Base-by-base conservation (phyloP, 2,888 invertebrate genomes). In the Cephus nigrinus region DNA sequence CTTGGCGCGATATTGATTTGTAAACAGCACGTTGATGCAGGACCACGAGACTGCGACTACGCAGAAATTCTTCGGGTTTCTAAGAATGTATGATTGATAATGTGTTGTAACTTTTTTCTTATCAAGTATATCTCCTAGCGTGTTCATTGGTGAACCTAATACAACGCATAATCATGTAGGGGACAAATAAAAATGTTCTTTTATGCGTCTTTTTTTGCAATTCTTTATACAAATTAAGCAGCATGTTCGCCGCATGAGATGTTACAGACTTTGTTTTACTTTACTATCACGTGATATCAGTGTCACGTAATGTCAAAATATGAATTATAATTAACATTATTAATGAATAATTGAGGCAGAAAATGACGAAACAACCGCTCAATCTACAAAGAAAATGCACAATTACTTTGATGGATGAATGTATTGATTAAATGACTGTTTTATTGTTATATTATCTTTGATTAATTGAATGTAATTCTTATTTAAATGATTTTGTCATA, bases 401-500 rank as follows among this genome's bases (percentile, higher is more conserved):
- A 55, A 23, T 55, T 55, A 55, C 23, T 55, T 55, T 23, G 23
- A 55, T 55, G 23, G 9, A 23, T 9, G 55, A 55, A 55, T 55
- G 55, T 55, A 55, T 55, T 23, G 55, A 55, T 55, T 23, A 23
- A 55, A 55, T 15, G 2, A 55, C 9, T 55, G 23, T 9, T 55
- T 55, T 55, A 55, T 23, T 55, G 9, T 55, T 55, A 55, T 23
- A 55, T 23, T 55, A 55, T 9, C 23, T 55, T 55, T 9, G 5
- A 55, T 55, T 9, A 55, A 55, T 55, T 23, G 5, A 9, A 55
- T 55, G 23, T 55, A 55, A 55, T 55, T 55, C 55, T 55, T 55
- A 55, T 55, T 55, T 9, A 55, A 55, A 55, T 23, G 23, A 55
- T 55, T 40, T 55, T 33, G 35, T 33, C 73, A 74, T 75, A 90